Evolutionary conservation across 23 tunicate species (phyloP).

Genomic region (Diplosoma virens): DNA sequence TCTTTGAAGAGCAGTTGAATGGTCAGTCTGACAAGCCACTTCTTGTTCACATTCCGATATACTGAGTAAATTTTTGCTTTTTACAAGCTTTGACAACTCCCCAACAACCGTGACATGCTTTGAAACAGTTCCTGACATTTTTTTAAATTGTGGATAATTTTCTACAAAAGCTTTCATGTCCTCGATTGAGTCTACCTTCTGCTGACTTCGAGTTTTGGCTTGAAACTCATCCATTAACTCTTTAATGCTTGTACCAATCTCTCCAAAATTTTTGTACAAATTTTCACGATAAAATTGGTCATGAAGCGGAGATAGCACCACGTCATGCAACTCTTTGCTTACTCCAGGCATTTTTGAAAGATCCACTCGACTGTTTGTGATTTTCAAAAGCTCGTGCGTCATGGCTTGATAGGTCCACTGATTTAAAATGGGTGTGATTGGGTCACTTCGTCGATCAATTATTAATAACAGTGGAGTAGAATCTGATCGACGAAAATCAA

Average conservation of each 20-base stretch:
- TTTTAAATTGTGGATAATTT: constrained; percentile 98
- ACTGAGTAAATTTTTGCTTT: constrained; percentile 56
- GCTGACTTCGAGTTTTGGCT: constrained; percentile 77
- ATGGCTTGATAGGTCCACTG: constrained; percentile 99
- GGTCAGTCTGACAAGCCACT: constrained; percentile 69
- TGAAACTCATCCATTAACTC: constrained; percentile 92
- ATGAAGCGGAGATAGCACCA: constrained; percentile 74
- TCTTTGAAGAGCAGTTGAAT: constrained; percentile 56
- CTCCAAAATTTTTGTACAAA: constrained; percentile 94
- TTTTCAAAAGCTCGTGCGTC: constrained; percentile 93
- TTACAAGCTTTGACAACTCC: constrained; percentile 79
- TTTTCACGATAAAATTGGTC: constrained; percentile 90
- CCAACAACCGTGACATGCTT: constrained; percentile 97
- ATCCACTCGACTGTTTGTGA: constrained; percentile 84
- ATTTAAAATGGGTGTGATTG: constrained; percentile 77
- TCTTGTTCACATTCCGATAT: constrained; percentile 98
- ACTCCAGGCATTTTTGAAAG: constrained; percentile 59
- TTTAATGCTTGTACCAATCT: constrained; percentile 94
- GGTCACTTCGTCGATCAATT: constrained; percentile 82
- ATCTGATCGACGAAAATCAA: constrained; percentile 83
- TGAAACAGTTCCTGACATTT: constrained; percentile 97
- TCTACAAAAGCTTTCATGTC: constrained; percentile 99
- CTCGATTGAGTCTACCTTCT: constrained; percentile 90
- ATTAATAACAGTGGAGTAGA: constrained; percentile 77
- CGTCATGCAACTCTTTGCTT: constrained; percentile 57